These are phyloP conservation scores for Gallinago paraguaiae DNA, from an alignment of 2,113 vertebrate genomes.

Conservation along the genomic window DNA sequence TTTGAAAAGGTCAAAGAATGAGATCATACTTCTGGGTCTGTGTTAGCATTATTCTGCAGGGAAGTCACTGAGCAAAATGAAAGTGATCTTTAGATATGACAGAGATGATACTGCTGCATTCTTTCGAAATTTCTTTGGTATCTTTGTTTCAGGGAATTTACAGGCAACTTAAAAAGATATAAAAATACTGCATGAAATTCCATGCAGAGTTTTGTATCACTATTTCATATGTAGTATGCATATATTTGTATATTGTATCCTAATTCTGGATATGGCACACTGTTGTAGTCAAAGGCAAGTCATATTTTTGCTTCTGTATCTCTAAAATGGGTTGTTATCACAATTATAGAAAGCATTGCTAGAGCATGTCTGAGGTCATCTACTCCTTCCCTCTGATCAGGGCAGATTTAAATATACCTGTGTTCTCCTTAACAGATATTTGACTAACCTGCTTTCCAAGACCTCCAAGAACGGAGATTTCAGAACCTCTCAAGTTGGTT, in stretches of 20 bases:
- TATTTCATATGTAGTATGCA: rapidly evolving
- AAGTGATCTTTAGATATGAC: slow-evolving; percentile 20
- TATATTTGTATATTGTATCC: background rate
- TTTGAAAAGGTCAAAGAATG: slow-evolving; percentile 39
- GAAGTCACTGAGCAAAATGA: slow-evolving; percentile 51
- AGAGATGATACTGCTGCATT: background rate
- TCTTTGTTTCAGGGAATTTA: slow-evolving; percentile 30
- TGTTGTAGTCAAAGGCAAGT: background rate
- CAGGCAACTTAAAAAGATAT: background rate
- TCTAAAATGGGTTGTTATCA: background rate
- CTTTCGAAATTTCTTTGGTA: slow-evolving; percentile 46
- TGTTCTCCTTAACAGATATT: background rate
- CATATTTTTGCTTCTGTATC: background rate
- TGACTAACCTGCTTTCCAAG: background rate
- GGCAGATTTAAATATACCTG: background rate
- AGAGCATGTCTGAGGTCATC: background rate
- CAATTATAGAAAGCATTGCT: background rate
- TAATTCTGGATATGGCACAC: background rate
- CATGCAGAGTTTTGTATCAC: background rate
- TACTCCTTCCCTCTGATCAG: background rate
- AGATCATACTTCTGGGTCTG: slow-evolving; percentile 28
- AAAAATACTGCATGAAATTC: background rate
- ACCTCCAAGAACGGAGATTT: background rate
- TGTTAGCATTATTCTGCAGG: slow-evolving; percentile 17
- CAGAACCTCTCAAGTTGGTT: background rate